A percentile compares a stretch with the other conserved stretches of the same genome.
These are phyloP conservation scores for Isurus oxyrinchus DNA, from an alignment of 2,113 vertebrate species.

Conservation along the genomic window DNA sequence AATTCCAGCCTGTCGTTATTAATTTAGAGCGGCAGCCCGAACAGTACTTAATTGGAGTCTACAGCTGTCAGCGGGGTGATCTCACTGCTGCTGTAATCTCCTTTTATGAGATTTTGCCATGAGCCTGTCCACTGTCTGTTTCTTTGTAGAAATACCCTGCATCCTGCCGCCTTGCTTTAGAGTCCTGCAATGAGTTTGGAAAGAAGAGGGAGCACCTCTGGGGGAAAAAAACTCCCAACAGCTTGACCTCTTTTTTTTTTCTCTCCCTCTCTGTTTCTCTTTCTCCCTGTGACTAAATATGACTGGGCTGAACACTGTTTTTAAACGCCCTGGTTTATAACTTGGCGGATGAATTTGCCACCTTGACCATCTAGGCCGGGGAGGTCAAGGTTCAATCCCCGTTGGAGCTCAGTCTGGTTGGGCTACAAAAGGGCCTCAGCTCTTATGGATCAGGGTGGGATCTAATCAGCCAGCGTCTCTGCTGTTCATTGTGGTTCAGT, in stretches of 20 bases:
- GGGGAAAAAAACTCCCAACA: not conserved
- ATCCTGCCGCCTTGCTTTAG: not conserved
- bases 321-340: not conserved
- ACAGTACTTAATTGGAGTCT: constrained; percentile 8
- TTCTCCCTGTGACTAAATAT: not conserved
- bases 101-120: constrained; percentile 1
- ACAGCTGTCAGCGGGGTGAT: constrained; percentile 24
- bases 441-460: too few species aligned
- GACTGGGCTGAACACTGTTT: not conserved
- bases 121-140: not conserved
- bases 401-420: not conserved
- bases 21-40: not conserved
- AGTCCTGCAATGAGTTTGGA: not conserved
- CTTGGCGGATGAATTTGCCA: not conserved
- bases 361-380: too few species aligned
- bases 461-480: too few species aligned
- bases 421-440: not conserved
- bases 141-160: not conserved
- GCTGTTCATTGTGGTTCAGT: too few species aligned
- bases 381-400: not conserved
- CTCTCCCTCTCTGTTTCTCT: not conserved
- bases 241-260: not conserved
- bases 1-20: not conserved
- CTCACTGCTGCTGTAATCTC: not conserved
- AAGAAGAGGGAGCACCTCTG: not conserved